Percentiles rank a stretch among this genome's conserved stretches.
Conservation (phyloP, 1,140 invertebrate genomes). For the Polyergus mexicanus region DNA sequence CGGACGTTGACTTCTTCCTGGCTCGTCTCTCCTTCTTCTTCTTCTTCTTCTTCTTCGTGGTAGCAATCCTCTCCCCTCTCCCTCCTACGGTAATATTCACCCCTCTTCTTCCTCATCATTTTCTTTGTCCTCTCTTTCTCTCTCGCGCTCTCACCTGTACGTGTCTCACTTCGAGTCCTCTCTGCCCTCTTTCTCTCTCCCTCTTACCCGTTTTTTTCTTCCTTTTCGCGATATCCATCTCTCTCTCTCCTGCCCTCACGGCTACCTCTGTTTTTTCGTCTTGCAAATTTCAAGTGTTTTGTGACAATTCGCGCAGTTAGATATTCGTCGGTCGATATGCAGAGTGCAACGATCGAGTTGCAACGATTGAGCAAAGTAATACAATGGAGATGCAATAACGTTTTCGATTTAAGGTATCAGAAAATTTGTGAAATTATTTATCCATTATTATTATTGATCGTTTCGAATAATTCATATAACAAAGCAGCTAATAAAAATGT, state of each 20-base stretch:
- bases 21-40: conserved; percentile 76
- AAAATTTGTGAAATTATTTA: not conserved
- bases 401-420: not conserved
- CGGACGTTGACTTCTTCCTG: conserved; percentile 86
- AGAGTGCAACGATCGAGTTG: conserved; percentile 39
- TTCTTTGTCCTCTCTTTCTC: conserved; percentile 39
- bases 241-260: conserved; percentile 17
- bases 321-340: conserved; percentile 30
- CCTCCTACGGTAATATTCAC: conserved; percentile 64
- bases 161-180: conserved; percentile 50
- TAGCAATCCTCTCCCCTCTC: conserved; percentile 68
- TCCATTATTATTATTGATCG: conserved; percentile 8
- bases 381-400: not conserved
- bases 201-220: conserved; percentile 20
- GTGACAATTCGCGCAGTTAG: conserved; percentile 56
- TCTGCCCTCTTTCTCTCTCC: not conserved
- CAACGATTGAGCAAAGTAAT: conserved; percentile 12
- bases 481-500: not conserved
- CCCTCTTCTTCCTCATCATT: conserved; percentile 45
- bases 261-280: conserved; percentile 58
- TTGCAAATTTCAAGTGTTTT: conserved; percentile 66
- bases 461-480: not conserved
- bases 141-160: conserved; percentile 46
- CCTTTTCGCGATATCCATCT: conserved; percentile 19
- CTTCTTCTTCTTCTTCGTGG: conserved; percentile 75